Evolutionary conservation across 2,113 vertebrate species (phyloP).

Genomic region (Petroica traversi): DNA sequence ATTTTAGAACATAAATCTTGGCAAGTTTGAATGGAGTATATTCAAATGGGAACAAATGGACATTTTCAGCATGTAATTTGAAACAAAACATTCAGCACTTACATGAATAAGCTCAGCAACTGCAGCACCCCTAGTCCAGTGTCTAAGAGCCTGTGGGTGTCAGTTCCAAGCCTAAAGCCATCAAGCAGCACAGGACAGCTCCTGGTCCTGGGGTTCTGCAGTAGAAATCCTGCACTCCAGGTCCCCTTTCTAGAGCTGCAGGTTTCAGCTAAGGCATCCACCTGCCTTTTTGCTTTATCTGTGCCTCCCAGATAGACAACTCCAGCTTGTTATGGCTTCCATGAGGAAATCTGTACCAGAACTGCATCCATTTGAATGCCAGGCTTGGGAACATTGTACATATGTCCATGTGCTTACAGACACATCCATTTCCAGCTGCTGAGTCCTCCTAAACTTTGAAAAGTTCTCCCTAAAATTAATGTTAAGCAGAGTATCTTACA

Average conservation of each 20-base stretch:
- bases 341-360: background rate
- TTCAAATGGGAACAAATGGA: slow-evolving; percentile 61
- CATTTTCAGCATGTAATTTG: slow-evolving; percentile 61
- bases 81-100: slow-evolving; percentile 59
- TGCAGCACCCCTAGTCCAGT: background rate
- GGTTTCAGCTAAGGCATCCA: background rate
- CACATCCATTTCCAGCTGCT: background rate
- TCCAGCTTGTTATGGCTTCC: background rate
- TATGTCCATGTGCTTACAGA: background rate
- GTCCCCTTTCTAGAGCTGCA: background rate
- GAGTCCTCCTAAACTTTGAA: background rate
- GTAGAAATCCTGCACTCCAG: background rate
- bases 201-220: background rate
- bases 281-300: background rate
- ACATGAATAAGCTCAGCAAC: slow-evolving; percentile 41
- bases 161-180: background rate
- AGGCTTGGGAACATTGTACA: background rate
- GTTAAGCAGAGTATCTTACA: background rate
- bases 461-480: background rate
- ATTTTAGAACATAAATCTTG: slow-evolving; percentile 66
- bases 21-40: slow-evolving; percentile 57
- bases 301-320: background rate
- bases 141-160: background rate
- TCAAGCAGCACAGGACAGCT: background rate
- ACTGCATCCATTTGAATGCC: background rate